These are phyloP conservation scores for Arothron firmamentum DNA, from an alignment of 2,113 vertebrate species.

Conservation along the genomic window DNA sequence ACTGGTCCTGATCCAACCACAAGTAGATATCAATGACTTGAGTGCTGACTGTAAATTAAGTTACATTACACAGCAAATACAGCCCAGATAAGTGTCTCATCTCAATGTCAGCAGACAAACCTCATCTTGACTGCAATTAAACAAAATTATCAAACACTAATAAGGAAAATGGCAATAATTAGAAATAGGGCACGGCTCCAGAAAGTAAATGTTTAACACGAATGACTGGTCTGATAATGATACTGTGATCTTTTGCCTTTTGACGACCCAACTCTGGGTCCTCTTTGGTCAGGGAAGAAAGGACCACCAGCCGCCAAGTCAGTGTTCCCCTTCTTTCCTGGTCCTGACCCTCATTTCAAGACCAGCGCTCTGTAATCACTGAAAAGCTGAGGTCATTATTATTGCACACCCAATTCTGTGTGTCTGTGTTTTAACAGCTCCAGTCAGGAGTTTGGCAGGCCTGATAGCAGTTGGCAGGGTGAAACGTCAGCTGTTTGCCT, in stretches of 20 bases:
- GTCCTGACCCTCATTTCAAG: constrained; percentile 22
- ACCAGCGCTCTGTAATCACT: constrained; percentile 23
- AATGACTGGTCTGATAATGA: too few species aligned
- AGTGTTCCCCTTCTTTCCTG: constrained; percentile 27
- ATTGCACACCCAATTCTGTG: constrained; percentile 20
- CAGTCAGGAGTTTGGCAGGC: constrained; percentile 50
- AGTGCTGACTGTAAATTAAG: not conserved
- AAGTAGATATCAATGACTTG: too few species aligned
- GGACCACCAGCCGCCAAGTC: constrained; percentile 18
- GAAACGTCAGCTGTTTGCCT: constrained; percentile 55
- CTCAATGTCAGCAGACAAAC: too few species aligned
- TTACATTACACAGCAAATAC: not conserved
- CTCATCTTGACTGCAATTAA: too few species aligned
- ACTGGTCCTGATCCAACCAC: not conserved
- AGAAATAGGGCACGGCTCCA: too few species aligned
- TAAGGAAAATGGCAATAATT: too few species aligned
- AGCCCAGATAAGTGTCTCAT: too few species aligned
- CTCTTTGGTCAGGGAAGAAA: not conserved
- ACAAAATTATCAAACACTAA: too few species aligned
- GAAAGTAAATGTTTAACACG: too few species aligned
- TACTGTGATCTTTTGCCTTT: too few species aligned
- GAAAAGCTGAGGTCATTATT: constrained; percentile 53
- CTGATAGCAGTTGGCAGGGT: constrained; percentile 46
- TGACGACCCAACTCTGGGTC: not conserved
- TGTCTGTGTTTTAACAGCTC: constrained; percentile 4